phyloP scores from a whole-genome alignment of 2,888 invertebrate species.

The Chydorus sphaericus region DNA sequence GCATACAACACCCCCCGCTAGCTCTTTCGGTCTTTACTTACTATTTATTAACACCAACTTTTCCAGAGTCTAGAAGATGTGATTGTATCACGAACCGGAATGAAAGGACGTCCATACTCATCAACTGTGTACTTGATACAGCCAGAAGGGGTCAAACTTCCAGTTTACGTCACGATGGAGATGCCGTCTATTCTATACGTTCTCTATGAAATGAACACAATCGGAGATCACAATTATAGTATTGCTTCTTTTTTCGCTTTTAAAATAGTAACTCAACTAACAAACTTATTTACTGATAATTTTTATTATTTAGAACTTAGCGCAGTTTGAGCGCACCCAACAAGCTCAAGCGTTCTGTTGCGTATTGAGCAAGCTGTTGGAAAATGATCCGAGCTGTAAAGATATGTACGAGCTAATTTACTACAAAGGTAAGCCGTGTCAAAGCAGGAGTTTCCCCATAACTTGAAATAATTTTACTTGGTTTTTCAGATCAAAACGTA shows the following conservation, averaged over 20 bases:
- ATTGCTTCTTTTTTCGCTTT: neutral
- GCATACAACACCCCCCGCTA: neutral
- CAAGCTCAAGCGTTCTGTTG: conserved; percentile 1
- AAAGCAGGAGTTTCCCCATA: too few species aligned
- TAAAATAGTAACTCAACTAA: neutral
- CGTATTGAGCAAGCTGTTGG: neutral
- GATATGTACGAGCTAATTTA: neutral
- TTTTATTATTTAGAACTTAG: too few species aligned
- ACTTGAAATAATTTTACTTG: too few species aligned
- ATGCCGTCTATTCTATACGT: conserved; percentile 1
- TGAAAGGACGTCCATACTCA: neutral
- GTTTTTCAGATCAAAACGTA: neutral
- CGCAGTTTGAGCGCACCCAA: neutral
- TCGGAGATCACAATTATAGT: neutral
- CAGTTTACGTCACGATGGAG: neutral
- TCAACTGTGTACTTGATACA: neutral
- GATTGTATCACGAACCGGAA: neutral
- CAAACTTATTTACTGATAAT: neutral
- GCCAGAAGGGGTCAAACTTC: neutral
- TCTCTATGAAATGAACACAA: neutral
- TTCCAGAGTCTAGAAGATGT: neutral
- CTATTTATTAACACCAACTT: neutral
- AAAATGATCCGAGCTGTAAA: neutral
- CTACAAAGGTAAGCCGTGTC: neutral
- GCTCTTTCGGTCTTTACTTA: neutral